Evolutionary conservation across 2,888 invertebrate genomes (phyloP).

Genomic region (Ferrisia virgata): DNA sequence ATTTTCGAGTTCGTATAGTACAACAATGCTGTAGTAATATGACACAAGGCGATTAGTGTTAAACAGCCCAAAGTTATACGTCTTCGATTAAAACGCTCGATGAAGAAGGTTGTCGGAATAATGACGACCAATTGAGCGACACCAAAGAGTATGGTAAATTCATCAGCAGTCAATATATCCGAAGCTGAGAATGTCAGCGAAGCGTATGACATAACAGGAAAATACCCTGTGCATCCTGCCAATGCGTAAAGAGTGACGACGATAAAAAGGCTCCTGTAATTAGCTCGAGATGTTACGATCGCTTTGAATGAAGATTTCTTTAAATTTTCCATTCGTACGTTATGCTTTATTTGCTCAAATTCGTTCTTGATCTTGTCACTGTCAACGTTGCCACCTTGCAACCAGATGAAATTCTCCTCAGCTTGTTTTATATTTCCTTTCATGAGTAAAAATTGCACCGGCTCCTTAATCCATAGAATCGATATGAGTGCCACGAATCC

Average conservation of each 20-base stretch:
- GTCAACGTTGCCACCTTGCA: background rate
- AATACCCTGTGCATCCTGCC: background rate
- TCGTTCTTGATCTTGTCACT: background rate
- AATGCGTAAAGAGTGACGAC: background rate
- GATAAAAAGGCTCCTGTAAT: background rate
- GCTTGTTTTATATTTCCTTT: background rate
- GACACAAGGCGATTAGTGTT: background rate
- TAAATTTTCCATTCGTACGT: background rate
- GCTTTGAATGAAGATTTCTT: background rate
- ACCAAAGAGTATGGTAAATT: background rate
- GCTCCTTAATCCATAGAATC: background rate
- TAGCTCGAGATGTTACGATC: background rate
- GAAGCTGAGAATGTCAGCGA: background rate
- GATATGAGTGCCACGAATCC: background rate
- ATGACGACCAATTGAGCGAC: background rate
- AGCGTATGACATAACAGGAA: background rate
- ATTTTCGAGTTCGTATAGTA: background rate
- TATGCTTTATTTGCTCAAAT: background rate
- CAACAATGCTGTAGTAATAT: background rate
- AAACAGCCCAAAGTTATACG: background rate
- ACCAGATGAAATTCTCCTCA: background rate
- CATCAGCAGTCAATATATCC: background rate
- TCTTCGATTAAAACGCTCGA: background rate
- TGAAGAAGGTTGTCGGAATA: background rate
- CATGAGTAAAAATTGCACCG: background rate